Percentiles rank a stretch among this genome's conserved stretches.
These are phyloP conservation scores for Brienomyrus brachyistius DNA, from an alignment of 2,113 vertebrate genomes.

Conservation along the genomic window DNA sequence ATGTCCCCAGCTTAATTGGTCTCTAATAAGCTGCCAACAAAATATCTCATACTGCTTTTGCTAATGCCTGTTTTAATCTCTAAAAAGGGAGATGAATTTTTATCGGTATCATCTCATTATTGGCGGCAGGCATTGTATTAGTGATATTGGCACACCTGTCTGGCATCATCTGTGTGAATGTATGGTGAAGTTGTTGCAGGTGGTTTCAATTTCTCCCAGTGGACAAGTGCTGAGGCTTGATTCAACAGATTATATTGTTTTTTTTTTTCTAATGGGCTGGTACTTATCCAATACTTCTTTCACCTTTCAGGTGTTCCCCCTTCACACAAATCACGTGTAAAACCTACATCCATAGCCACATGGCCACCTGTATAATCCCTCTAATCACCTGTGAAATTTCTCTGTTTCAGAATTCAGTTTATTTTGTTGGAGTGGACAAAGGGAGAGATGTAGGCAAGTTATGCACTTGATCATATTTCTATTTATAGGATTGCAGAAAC, in stretches of 20 bases:
- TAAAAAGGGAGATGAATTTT: conserved; percentile 34
- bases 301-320: not conserved
- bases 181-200: not conserved
- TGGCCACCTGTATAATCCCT: not conserved
- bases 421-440: not conserved
- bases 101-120: conserved; percentile 42
- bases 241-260: not conserved
- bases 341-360: not conserved
- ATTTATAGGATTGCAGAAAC: not conserved
- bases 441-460: not conserved
- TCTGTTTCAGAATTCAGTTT: not conserved
- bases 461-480: not conserved
- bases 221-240: not conserved
- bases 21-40: conserved; percentile 42
- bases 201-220: not conserved
- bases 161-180: conserved; percentile 5
- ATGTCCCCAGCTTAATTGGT: conserved; percentile 46
- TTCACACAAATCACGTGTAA: not conserved
- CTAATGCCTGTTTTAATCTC: conserved; percentile 34
- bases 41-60: conserved; percentile 28
- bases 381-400: not conserved
- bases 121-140: conserved; percentile 32
- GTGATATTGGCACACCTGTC: conserved; percentile 40
- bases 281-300: not conserved
- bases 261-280: not conserved